These are phyloP conservation scores for Paradisaea rubra DNA, from an alignment of 2,113 vertebrate species.

Conservation along the genomic window DNA sequence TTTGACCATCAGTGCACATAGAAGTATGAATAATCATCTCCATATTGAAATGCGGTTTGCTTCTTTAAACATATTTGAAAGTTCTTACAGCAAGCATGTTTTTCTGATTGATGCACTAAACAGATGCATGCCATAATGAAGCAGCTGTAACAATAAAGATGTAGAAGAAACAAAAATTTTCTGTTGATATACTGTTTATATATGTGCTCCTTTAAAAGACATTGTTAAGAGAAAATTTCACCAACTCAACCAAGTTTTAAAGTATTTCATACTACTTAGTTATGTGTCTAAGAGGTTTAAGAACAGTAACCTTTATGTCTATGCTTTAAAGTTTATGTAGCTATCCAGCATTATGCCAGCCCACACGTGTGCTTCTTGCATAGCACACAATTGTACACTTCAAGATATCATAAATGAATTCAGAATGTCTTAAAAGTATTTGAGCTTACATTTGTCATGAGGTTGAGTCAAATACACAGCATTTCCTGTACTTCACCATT, in stretches of 20 bases:
- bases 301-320: background rate
- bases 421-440: background rate
- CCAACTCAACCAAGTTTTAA: fast-evolving
- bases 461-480: background rate
- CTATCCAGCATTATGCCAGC: background rate
- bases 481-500: background rate
- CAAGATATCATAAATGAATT: background rate
- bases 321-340: background rate
- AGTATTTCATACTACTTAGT: background rate
- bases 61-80: background rate
- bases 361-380: fast-evolving
- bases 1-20: background rate
- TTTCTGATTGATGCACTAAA: background rate
- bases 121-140: background rate
- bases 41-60: background rate
- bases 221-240: background rate
- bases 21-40: background rate
- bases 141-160: background rate
- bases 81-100: background rate
- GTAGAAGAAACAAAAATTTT: background rate
- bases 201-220: background rate
- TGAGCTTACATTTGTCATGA: background rate
- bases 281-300: background rate
- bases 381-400: background rate
- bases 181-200: background rate